A percentile compares a stretch with the other conserved stretches of the same genome.
phyloP scores from a whole-genome alignment of 2,113 vertebrate genomes.

The Pungitius pungitius region DNA sequence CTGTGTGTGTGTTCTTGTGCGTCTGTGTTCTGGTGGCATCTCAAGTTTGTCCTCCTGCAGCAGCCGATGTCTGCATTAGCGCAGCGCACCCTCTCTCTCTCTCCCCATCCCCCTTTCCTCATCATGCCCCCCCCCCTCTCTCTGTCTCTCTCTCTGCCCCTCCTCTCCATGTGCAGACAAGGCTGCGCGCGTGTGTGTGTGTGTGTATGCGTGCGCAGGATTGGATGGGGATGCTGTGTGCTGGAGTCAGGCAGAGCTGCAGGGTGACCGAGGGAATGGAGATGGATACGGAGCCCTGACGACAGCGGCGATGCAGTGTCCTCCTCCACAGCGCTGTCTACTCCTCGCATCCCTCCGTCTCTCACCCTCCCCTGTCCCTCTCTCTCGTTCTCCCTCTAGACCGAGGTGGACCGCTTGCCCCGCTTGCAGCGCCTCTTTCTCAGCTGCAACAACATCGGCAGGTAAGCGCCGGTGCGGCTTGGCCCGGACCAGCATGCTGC shows the following conservation, averaged over 20 bases:
- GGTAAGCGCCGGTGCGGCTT: constrained; percentile 83
- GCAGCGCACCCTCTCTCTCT: constrained; percentile 76
- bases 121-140: constrained; percentile 49
- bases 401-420: constrained; percentile 94
- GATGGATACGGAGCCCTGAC: constrained; percentile 69
- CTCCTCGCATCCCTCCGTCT: constrained; percentile 62
- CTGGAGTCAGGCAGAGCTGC: constrained; percentile 74
- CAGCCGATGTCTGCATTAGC: constrained; percentile 81
- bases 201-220: constrained; percentile 74
- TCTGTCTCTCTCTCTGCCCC: constrained; percentile 63
- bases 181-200: constrained; percentile 64
- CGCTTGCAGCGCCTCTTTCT: constrained; percentile 94
- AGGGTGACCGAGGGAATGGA: constrained; percentile 83
- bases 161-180: constrained; percentile 73
- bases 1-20: constrained; percentile 17
- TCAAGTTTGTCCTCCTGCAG: constrained; percentile 79
- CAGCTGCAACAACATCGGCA: constrained; percentile 96
- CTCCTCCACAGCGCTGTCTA: constrained; percentile 50
- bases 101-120: constrained; percentile 48
- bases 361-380: constrained; percentile 65
- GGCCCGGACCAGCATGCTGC: constrained; percentile 33
- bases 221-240: constrained; percentile 79
- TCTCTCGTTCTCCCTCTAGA: constrained; percentile 82
- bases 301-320: constrained; percentile 66
- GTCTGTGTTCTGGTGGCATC: constrained; percentile 46